These are phyloP conservation scores for Gallinago stenura DNA, from an alignment of 2,797 vertebrate species.

Conservation along the genomic window DNA sequence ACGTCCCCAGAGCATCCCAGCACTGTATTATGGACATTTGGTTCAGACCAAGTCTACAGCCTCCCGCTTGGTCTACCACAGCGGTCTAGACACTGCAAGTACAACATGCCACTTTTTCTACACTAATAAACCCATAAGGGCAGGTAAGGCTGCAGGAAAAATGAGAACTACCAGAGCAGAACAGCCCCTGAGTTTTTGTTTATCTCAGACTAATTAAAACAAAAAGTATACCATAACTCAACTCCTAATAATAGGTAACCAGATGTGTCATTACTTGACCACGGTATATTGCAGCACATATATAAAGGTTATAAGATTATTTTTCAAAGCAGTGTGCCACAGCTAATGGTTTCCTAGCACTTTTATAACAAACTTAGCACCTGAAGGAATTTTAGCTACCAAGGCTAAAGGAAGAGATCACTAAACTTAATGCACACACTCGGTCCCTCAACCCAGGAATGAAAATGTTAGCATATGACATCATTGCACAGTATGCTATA, in stretches of 20 bases:
- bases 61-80: slow-evolving; percentile 28
- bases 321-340: slow-evolving; percentile 57
- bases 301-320: slow-evolving; percentile 73
- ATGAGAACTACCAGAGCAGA: slow-evolving; percentile 75
- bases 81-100: slow-evolving; percentile 15
- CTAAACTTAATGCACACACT: slow-evolving; percentile 29
- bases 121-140: slow-evolving; percentile 73
- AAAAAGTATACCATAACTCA: slow-evolving; percentile 75
- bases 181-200: slow-evolving; percentile 78
- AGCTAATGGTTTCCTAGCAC: slow-evolving; percentile 56
- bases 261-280: slow-evolving; percentile 76
- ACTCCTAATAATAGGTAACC: slow-evolving; percentile 76
- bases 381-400: slow-evolving; percentile 64
- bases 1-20: background rate
- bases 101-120: slow-evolving; percentile 45
- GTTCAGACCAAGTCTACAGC: background rate
- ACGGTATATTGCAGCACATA: slow-evolving; percentile 29
- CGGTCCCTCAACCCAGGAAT: background rate
- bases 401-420: slow-evolving; percentile 31
- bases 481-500: background rate
- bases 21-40: background rate
- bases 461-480: slow-evolving; percentile 7
- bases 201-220: slow-evolving; percentile 80
- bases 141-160: slow-evolving; percentile 74
- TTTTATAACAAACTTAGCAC: slow-evolving; percentile 67